These are phyloP conservation scores for Zapus hudsonius DNA, from an alignment of 2,113 vertebrate genomes.

Conservation along the genomic window DNA sequence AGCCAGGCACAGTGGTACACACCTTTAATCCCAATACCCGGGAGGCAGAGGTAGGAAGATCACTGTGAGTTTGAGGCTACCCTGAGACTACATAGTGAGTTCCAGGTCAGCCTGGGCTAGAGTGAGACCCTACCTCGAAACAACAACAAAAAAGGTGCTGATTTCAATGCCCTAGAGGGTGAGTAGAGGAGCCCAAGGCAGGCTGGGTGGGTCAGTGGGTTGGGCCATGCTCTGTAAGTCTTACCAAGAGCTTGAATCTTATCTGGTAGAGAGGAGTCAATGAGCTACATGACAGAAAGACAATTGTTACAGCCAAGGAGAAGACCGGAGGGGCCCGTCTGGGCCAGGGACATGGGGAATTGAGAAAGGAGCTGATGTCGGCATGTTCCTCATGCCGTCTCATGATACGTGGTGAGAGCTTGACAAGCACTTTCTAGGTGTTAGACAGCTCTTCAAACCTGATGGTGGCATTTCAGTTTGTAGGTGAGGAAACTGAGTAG, in stretches of 20 bases:
- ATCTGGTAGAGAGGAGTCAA: neutral
- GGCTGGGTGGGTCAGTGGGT: neutral
- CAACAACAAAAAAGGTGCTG: too few species aligned
- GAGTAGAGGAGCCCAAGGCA: neutral
- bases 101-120: too few species aligned
- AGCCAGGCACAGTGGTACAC: too few species aligned
- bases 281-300: neutral
- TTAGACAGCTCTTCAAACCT: neutral
- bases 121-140: too few species aligned
- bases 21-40: too few species aligned
- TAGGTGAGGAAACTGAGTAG: neutral
- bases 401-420: rapidly evolving
- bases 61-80: too few species aligned
- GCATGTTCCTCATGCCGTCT: neutral
- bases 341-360: too few species aligned
- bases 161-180: neutral
- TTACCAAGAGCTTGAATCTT: neutral
- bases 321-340: neutral
- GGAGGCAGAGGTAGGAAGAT: too few species aligned
- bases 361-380: neutral
- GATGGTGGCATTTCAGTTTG: neutral
- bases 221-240: neutral
- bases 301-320: neutral
- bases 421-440: neutral
- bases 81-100: too few species aligned